phyloP scores from a whole-genome alignment of 2,113 vertebrate genomes.

The Ivindomyrus marchei region DNA sequence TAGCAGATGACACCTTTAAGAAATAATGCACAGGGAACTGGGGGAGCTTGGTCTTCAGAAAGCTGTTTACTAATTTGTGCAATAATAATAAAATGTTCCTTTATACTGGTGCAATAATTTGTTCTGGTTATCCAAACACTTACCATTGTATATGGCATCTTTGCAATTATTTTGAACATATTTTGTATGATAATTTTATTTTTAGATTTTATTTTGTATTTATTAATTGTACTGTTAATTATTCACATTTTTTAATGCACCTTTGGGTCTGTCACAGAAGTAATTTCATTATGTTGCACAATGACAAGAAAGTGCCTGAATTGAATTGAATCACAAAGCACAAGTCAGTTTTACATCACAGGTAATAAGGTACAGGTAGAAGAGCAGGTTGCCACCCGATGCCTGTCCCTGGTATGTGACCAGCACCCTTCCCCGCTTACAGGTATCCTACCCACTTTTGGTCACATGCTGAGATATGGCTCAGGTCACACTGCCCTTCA shows the following conservation, averaged over 20 bases:
- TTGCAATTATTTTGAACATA: neutral
- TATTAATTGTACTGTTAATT: neutral
- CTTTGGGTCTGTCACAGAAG: neutral
- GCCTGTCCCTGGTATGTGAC: neutral
- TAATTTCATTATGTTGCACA: neutral
- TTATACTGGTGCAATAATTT: neutral
- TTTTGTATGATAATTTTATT: neutral
- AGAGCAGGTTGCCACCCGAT: neutral
- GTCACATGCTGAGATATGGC: neutral
- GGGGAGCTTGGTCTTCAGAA: neutral
- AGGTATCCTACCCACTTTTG: neutral
- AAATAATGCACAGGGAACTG: neutral
- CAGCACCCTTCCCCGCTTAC: neutral
- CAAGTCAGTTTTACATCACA: neutral
- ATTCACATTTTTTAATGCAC: neutral
- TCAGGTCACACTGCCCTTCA: neutral
- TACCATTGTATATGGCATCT: neutral
- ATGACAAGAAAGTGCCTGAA: neutral
- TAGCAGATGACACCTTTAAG: neutral
- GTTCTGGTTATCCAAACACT: neutral
- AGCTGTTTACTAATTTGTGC: neutral
- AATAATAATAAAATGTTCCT: neutral
- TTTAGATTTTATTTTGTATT: neutral
- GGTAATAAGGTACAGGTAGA: neutral
- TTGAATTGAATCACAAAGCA: neutral